Base-by-base conservation (phyloP, 2,888 invertebrate genomes). In the Ypsolopha sequella region DNA sequence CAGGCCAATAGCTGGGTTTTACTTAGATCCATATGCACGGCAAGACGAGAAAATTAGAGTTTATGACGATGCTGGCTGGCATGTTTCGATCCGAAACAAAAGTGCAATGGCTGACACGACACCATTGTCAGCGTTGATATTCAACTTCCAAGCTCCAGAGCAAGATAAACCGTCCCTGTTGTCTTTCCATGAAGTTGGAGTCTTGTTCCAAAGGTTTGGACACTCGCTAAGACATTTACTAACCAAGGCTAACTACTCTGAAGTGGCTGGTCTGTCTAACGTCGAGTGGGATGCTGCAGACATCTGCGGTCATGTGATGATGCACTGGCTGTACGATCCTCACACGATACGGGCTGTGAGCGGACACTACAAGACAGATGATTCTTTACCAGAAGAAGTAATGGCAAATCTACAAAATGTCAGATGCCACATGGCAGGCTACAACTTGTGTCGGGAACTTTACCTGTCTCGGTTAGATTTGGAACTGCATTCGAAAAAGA, bases 261-360 rank as follows among this genome's bases (percentile, higher is more conserved):
- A 97, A 71, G 90, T 96, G 0, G 91, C 96, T 2, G 97, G 97
- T 0, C 79, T 94, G 24, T 92, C 92, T 0, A 95, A 95, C 70
- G 90, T 98, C 0, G 98, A 98, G 82, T 97, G 96, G 96, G 99
- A 99, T 76, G 94, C 95, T 0, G 92, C 94, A 0, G 93, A 94
- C 67, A 90, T 96, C 0, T 92, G 93, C 55, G 92, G 95, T 0
- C 89, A 94, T 61, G 94, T 98, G 51, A 89, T 98, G 90, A 88
- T 89, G 0, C 92, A 93, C 67, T 96, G 95, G 91, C 76, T 95
- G 7, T 91, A 91, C 57, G 91, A 94, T 60, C 88, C 91, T 0
- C 65, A 80, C 24, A 87, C 88, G 2, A 70, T 90, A 36, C 82
- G 87, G 61, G 78, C 88, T 0, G 88, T 97, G 49, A 93, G 94